phyloP scores from a whole-genome alignment of 2,797 vertebrate species.

The Halcyon smyrnensis region DNA sequence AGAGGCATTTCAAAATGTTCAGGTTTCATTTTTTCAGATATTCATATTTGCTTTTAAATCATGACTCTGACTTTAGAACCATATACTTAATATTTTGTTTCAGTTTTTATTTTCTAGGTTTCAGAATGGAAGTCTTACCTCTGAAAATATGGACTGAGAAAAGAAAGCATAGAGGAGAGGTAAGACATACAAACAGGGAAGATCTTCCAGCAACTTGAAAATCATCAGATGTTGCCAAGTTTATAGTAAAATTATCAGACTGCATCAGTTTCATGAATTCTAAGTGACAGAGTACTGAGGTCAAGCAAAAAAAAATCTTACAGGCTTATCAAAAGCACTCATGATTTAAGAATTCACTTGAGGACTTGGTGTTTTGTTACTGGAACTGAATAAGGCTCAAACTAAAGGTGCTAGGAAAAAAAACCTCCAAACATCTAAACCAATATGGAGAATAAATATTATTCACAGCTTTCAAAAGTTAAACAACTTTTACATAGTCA shows the following conservation, averaged over 20 bases:
- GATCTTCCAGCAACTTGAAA: background rate
- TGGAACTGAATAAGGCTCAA: background rate
- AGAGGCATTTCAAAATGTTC: background rate
- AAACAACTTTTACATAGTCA: background rate
- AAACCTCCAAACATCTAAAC: background rate
- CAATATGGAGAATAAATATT: background rate
- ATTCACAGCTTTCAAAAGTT: background rate
- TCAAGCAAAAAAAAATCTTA: background rate
- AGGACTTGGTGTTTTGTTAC: background rate
- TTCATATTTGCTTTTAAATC: background rate
- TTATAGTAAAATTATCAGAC: background rate
- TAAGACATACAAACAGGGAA: background rate
- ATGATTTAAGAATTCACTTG: background rate
- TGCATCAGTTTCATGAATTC: background rate
- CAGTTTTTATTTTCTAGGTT: background rate
- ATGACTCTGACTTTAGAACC: background rate
- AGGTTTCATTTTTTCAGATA: background rate
- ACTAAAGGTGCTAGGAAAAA: background rate
- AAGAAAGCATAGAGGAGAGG: fast-evolving
- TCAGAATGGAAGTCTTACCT: background rate
- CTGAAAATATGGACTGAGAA: background rate
- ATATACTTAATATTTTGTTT: background rate
- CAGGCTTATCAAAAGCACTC: background rate
- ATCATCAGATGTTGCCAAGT: background rate
- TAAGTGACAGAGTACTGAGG: background rate